Conservation (phyloP, 23 tunicate species). For the Clavelina lepadiformis region DNA sequence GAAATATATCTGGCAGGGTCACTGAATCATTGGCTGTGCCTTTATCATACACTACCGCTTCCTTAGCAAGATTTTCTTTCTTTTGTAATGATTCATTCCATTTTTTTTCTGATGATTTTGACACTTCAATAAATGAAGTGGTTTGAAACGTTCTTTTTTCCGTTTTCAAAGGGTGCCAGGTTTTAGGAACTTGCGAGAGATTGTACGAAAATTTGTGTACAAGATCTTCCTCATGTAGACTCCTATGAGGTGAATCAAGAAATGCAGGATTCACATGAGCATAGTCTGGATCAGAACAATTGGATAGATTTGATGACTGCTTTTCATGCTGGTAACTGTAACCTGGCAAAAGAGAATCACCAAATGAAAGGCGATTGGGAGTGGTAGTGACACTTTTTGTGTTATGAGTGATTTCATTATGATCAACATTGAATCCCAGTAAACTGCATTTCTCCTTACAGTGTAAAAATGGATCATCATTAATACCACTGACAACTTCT, state of each 20-base stretch:
- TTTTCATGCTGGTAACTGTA: too few species aligned
- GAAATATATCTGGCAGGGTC: background rate
- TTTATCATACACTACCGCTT: background rate
- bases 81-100: background rate
- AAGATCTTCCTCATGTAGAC: background rate
- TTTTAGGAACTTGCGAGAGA: background rate
- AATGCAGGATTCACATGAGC: conserved; percentile 1
- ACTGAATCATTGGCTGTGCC: background rate
- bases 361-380: too few species aligned
- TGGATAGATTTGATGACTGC: too few species aligned
- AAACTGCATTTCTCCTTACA: too few species aligned
- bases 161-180: conserved; percentile 6
- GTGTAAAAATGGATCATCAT: too few species aligned
- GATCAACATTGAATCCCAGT: too few species aligned
- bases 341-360: too few species aligned
- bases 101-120: background rate
- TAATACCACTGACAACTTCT: too few species aligned
- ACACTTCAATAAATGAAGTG: conserved; percentile 36
- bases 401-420: too few species aligned
- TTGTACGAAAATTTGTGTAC: conserved; percentile 36
- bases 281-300: too few species aligned
- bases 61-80: background rate
- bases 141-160: conserved; percentile 17
- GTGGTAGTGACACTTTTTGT: too few species aligned
- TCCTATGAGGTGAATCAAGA: conserved; percentile 10